Percentiles rank a stretch among this genome's conserved stretches.
Conservation (phyloP, 2,888 invertebrate genomes). For the Tetranychus piercei region DNA sequence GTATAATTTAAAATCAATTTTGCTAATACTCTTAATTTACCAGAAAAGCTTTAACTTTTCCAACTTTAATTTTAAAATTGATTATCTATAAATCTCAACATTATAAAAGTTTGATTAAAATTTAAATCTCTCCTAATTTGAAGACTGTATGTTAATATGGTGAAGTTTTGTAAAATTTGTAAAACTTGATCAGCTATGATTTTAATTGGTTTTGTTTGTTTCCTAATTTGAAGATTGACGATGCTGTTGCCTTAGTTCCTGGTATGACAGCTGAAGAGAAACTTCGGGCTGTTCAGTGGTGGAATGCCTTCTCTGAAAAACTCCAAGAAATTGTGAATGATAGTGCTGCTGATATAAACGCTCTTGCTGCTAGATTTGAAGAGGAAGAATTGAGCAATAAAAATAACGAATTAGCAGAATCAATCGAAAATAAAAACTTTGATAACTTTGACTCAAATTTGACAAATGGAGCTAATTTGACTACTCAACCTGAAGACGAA, state of each 20-base stretch:
- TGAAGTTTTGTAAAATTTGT: no score
- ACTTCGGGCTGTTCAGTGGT: slow-evolving; percentile 30
- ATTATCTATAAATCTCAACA: no score
- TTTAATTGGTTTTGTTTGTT: not conserved
- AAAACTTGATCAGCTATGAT: not conserved
- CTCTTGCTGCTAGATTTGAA: not conserved
- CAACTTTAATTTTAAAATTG: no score
- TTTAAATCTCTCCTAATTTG: no score
- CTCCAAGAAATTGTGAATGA: slow-evolving; percentile 30
- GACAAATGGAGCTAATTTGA: not conserved
- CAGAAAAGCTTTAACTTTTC: no score
- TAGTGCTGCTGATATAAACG: slow-evolving; percentile 30
- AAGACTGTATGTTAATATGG: no score
- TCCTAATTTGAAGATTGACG: slow-evolving; percentile 27
- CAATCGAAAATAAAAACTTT: not conserved
- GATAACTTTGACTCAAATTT: not conserved
- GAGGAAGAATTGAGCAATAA: not conserved
- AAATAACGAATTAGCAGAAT: not conserved
- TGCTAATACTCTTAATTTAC: no score
- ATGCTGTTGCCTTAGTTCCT: slow-evolving; percentile 29
- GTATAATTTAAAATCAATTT: no score
- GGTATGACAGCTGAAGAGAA: slow-evolving; percentile 30
- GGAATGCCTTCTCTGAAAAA: slow-evolving; percentile 30
- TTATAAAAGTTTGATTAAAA: no score
- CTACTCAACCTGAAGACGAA: not conserved